These are phyloP conservation scores for Chiroxiphia lanceolata DNA, from an alignment of 2,797 vertebrate species.

Conservation along the genomic window DNA sequence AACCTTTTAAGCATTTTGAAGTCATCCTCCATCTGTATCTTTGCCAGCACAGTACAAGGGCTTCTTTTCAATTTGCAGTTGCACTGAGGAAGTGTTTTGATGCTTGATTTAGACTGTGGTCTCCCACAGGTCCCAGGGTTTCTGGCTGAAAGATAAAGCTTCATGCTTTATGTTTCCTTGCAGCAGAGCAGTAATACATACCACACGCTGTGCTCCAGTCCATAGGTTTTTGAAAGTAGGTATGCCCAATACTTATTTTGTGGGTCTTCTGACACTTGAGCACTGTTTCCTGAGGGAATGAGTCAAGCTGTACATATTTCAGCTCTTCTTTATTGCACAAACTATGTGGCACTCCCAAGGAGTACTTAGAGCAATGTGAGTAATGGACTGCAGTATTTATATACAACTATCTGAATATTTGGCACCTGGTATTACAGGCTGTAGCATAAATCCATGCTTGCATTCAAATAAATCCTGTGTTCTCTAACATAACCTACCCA, in stretches of 20 bases:
- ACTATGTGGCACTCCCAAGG: background rate
- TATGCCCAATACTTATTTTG: slow-evolving; percentile 26
- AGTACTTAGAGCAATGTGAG: background rate
- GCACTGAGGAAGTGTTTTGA: slow-evolving; percentile 53
- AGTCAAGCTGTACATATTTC: slow-evolving; percentile 2
- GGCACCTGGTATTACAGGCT: background rate
- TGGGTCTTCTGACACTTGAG: slow-evolving; percentile 55
- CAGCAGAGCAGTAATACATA: slow-evolving; percentile 34
- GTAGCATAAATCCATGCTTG: background rate
- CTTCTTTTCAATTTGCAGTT: slow-evolving; percentile 66
- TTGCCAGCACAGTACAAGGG: slow-evolving; percentile 46
- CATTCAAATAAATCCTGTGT: background rate
- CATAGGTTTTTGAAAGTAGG: slow-evolving; percentile 61
- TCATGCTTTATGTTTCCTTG: slow-evolving; percentile 52
- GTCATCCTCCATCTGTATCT: background rate
- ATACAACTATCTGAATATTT: slow-evolving; percentile 18
- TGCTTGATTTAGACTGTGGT: slow-evolving; percentile 64
- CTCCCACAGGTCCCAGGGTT: slow-evolving; percentile 17
- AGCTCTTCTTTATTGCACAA: slow-evolving; percentile 46
- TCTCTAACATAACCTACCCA: background rate
- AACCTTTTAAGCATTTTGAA: slow-evolving; percentile 47
- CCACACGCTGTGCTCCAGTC: slow-evolving; percentile 44
- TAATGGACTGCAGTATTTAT: background rate
- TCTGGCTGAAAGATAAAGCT: slow-evolving; percentile 64
- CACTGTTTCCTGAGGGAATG: slow-evolving; percentile 4